Percentiles rank a stretch among this genome's conserved stretches.
Conservation (phyloP, 2,888 invertebrate genomes). For the Stenchaetothrips biformis region DNA sequence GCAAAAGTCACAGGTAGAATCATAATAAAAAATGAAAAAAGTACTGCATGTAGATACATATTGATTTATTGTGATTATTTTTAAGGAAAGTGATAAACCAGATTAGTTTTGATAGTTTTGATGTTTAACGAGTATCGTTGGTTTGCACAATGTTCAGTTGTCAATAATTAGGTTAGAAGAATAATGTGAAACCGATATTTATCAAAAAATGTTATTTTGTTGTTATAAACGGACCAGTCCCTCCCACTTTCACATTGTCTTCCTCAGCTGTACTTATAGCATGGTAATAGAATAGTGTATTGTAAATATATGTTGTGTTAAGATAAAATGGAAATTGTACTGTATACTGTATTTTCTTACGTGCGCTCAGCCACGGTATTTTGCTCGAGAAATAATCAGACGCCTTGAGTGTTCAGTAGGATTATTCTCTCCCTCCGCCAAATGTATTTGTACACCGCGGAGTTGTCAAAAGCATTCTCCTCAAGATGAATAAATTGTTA, state of each 20-base stretch:
- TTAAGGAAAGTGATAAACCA: neutral
- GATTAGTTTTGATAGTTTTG: neutral
- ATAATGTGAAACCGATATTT: neutral
- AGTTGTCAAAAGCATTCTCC: neutral
- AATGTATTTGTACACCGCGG: no score
- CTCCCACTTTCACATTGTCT: neutral
- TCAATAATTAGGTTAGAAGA: neutral
- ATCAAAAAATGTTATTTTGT: neutral
- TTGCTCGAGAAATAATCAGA: no score
- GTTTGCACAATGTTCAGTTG: neutral
- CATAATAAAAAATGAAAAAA: neutral
- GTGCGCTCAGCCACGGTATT: no score
- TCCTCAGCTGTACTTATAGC: neutral
- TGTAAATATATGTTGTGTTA: neutral
- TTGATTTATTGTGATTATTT: neutral
- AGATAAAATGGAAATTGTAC: neutral
- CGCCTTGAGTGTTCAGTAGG: no score
- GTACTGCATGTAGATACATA: neutral
- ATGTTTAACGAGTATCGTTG: neutral
- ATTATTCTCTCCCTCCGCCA: no score
- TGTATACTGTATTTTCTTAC: neutral
- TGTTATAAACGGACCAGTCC: neutral
- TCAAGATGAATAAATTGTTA: neutral
- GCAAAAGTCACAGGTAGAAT: neutral
- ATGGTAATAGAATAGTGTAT: neutral